These are phyloP conservation scores for Lindbergichthys nudifrons DNA, from an alignment of 2,797 vertebrate species.

Conservation along the genomic window DNA sequence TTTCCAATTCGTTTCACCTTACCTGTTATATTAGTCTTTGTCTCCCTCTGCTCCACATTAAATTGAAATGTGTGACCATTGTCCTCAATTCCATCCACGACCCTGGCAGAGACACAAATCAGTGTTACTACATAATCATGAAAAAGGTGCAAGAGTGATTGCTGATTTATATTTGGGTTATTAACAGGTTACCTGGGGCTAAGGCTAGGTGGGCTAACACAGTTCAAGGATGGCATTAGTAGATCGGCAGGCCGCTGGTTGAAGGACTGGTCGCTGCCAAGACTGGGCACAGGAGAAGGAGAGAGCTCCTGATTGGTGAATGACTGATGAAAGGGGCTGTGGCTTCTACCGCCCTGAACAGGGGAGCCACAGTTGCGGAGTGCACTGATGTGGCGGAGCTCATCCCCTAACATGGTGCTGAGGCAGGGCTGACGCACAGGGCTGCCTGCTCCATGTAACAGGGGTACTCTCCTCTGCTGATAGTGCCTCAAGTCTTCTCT, in stretches of 20 bases:
- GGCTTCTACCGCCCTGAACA: constrained; percentile 75
- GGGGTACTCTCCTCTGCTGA: constrained; percentile 77
- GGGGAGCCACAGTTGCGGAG: constrained; percentile 85
- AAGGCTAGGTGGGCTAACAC: constrained; percentile 88
- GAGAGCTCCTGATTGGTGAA: constrained; percentile 62
- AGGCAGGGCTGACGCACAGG: constrained; percentile 83
- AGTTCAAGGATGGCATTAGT: constrained; percentile 88
- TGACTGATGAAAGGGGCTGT: constrained; percentile 80
- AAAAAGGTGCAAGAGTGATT: not conserved
- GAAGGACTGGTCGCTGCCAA: constrained; percentile 36
- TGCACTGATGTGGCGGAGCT: constrained; percentile 85
- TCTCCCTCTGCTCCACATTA: constrained; percentile 78
- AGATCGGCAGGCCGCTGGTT: constrained; percentile 86
- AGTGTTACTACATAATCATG: not conserved
- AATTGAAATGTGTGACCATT: constrained; percentile 89
- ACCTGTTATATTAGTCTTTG: constrained; percentile 76
- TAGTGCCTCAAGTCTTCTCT: constrained; percentile 51
- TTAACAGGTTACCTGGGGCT: constrained; percentile 89
- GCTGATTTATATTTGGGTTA: not conserved
- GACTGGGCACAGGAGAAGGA: constrained; percentile 30
- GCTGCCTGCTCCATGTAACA: constrained; percentile 84
- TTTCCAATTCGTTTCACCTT: constrained; percentile 15
- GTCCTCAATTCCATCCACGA: constrained; percentile 96
- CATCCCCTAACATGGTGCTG: constrained; percentile 88
- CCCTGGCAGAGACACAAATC: constrained; percentile 77